Base-by-base conservation (phyloP, 2,797 vertebrate genomes). In the Gallirallus australis region DNA sequence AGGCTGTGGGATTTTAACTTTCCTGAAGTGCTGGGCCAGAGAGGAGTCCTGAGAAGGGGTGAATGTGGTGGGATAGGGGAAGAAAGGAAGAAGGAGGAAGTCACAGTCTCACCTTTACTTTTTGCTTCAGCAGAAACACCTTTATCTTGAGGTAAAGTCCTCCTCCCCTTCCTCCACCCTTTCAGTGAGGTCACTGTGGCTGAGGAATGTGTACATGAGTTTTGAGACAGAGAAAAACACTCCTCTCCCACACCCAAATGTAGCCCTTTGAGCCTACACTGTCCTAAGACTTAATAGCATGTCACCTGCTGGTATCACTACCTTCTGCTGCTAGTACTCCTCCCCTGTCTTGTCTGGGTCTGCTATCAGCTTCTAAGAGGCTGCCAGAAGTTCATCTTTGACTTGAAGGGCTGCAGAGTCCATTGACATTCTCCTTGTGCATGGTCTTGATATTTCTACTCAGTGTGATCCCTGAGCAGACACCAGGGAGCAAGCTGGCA, bases 201-300 rank as follows among this genome's bases (percentile, higher is more conserved):
- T 89, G 39, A 86, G 59, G 80, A 91, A 94, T 83, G 85, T 68
- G 72, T 63, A 60, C 82, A 24, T 4, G 47, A 90, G 56, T 88
- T 91, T 75, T 91, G 40, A 53, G 56, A 93, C 76, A 61, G 64
- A 90, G 65, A 75, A 81, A 86, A 91, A 50, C 90, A 91, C 21
- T 35, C 47, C 54, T 88, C 59, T 86, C 61, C 85, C 80, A 88
- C 80, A 88, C 57, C 68, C 64, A 86, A 42, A 56, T 65, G 61
- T 16, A 86, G 47, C n/a, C 57, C 54, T 91, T 50, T 31, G 68
- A 92, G 79, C 28, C 60, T 33, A 71, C 21, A 11, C 20, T 89
- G 80, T 70, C 83, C 86, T 69, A 35, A 73, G 63, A 61, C 61
- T 76, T 94, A 82, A 93, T 90, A 88, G 81, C 48, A 73, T 35